These are phyloP conservation scores for Vimba vimba DNA, from an alignment of 2,113 vertebrate genomes.

Conservation along the genomic window DNA sequence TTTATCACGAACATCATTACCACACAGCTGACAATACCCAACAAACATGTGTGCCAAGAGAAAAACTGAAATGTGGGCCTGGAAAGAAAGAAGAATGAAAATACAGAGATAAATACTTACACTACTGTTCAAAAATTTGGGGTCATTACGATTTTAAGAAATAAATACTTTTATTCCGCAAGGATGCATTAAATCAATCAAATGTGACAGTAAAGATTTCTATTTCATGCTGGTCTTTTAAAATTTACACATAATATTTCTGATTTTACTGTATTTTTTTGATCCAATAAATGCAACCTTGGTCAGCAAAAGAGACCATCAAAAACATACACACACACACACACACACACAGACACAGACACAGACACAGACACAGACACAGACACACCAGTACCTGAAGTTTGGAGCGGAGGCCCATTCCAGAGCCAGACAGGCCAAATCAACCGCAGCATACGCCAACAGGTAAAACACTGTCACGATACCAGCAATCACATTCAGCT, in stretches of 20 bases:
- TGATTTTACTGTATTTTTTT: no score
- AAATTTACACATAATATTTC: no score
- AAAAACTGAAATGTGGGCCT: conserved; percentile 89
- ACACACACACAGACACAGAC: no score
- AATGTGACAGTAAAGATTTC: not conserved
- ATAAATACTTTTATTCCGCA: not conserved
- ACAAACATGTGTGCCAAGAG: conserved; percentile 89
- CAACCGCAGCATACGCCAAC: conserved; percentile 86
- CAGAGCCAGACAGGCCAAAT: conserved; percentile 87
- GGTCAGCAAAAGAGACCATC: no score
- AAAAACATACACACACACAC: no score
- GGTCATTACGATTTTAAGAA: not conserved
- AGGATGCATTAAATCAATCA: not conserved
- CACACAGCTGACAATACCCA: conserved; percentile 86
- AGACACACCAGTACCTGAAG: conserved; percentile 79
- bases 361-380: no score
- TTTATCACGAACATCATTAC: conserved; percentile 94
- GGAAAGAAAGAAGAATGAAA: conserved; percentile 1
- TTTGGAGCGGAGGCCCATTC: conserved; percentile 94
- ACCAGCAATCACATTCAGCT: conserved; percentile 85
- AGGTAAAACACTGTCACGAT: conserved; percentile 91
- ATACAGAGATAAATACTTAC: not conserved
- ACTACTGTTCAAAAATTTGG: not conserved
- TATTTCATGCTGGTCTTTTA: no score
- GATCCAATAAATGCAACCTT: no score